These are phyloP conservation scores for Volucella inanis DNA, from an alignment of 2,888 invertebrate species.

Conservation along the genomic window DNA sequence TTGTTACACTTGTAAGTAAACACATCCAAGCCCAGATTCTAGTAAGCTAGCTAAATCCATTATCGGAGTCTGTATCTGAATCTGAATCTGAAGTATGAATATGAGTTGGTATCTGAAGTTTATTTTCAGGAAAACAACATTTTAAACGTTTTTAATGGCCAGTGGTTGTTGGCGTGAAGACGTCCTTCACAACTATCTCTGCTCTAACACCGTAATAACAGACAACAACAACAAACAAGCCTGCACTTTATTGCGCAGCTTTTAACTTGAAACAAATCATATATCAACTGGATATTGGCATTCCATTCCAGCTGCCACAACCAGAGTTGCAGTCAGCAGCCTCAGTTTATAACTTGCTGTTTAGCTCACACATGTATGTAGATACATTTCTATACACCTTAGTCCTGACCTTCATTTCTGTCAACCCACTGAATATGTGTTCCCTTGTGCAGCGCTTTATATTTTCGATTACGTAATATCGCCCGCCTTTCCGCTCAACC, in stretches of 20 bases:
- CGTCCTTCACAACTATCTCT: conserved; percentile 64
- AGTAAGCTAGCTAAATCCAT: too few relatives aligned
- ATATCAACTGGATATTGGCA: conserved; percentile 72
- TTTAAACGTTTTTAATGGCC: conserved; percentile 21
- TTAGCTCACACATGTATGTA: conserved; percentile 29
- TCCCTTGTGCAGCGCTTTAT: conserved; percentile 64
- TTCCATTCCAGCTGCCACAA: conserved; percentile 69
- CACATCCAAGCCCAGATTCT: too few relatives aligned
- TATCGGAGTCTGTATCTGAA: not conserved
- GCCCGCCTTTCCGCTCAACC: conserved; percentile 57
- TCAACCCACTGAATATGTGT: conserved; percentile 74
- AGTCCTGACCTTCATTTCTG: conserved; percentile 75
- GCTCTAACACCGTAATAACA: conserved; percentile 63
- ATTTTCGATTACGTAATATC: conserved; percentile 69
- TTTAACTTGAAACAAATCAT: conserved; percentile 67
- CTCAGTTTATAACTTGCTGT: conserved; percentile 42
- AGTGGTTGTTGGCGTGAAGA: conserved; percentile 65
- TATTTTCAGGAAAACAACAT: conserved; percentile 56
- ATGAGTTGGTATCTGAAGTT: too few relatives aligned
- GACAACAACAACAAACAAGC: conserved; percentile 66
- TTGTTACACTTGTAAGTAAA: too few relatives aligned
- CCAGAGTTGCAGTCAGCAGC: conserved; percentile 1
- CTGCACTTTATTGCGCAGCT: conserved; percentile 71
- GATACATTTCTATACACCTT: conserved; percentile 68
- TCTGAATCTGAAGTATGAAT: not conserved